A percentile compares a stretch with the other conserved stretches of the same genome.
Evolutionary conservation across 1,140 invertebrate genomes (phyloP).

Genomic region (Drosophila orosa): DNA sequence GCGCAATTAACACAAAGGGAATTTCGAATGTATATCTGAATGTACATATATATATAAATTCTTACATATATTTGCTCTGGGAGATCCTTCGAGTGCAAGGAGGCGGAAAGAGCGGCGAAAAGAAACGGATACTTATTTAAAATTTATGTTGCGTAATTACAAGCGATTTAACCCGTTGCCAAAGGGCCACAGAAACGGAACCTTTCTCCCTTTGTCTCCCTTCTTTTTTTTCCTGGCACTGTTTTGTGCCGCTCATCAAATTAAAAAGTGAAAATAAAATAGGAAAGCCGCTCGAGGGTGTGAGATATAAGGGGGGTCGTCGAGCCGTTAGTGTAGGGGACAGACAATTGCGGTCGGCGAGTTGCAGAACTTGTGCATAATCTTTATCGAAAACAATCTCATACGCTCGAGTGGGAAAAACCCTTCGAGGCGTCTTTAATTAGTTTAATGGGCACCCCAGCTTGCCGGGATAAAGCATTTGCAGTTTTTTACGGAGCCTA

Average conservation of each 20-base stretch:
- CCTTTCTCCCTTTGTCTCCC: constrained; percentile 33
- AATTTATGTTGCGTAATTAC: constrained; percentile 83
- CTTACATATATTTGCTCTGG: constrained; percentile 31
- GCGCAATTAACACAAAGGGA: constrained; percentile 76
- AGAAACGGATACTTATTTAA: constrained; percentile 83
- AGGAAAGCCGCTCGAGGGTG: constrained; percentile 37
- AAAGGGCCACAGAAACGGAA: constrained; percentile 41
- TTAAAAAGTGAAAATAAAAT: constrained; percentile 72
- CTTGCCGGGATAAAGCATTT: constrained; percentile 7
- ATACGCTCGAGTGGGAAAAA: constrained; percentile 13
- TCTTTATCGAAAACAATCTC: constrained; percentile 78
- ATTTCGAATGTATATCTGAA: constrained; percentile 40
- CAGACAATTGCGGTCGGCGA: constrained; percentile 39
- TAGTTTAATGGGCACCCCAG: constrained; percentile 29
- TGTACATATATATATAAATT: constrained; percentile 5
- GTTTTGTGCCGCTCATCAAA: constrained; percentile 47
- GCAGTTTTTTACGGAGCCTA: not conserved
- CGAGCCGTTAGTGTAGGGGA: constrained; percentile 6
- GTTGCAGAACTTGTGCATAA: constrained; percentile 65
- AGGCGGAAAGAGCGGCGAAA: constrained; percentile 72
- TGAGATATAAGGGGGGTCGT: constrained; percentile 1
- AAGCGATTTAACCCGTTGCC: constrained; percentile 77
- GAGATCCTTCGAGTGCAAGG: constrained; percentile 56
- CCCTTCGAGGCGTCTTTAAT: constrained; percentile 54
- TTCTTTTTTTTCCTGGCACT: constrained; percentile 24